Base-by-base conservation (phyloP, 2,113 vertebrate genomes). In the Cyprinodon tularosa region DNA sequence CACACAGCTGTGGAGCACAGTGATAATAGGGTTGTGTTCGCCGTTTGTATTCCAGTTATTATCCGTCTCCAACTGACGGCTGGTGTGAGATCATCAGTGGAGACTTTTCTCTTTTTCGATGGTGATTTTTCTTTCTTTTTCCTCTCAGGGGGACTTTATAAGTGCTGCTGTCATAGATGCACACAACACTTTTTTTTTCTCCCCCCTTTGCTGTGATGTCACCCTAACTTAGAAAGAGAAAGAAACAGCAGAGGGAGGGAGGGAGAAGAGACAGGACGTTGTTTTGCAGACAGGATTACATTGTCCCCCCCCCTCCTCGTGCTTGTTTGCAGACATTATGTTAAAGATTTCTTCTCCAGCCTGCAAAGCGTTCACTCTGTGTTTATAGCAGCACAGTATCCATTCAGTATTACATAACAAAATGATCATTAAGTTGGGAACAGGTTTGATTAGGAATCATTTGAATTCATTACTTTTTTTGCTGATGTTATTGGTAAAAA, bases 241-340 rank as follows among this genome's bases (percentile, higher is more conserved):
- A 79, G 48, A 80, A 42, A 72, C 1, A 74, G 68, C 22, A 76
- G 40, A 9, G 66, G n/a, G 10, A 44, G 50, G 65, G 71, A 57
- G 68, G 72, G 69, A 39, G 77, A 72, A 65, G 81, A 80, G 82
- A 47, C 71, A 65, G 81, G 75, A 77, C 4, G 72, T 86, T 87
- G 88, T 90, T 87, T 90, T 88, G 82, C 85, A 88, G 86, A 88
- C 85, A 87, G 85, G 86, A 91, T 91, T 84, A 89, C 88, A 86
- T 84, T 83, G 88, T 90, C 88, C 83, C 80, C 81, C 38, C 64
- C 78, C 29, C 29, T 29, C 29, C 29, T 29, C 50, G 17, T 84
- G 80, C 88, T 83, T 85, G 78, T 84, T 85, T 89, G 88, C 87
- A 87, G 85, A 88, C 79, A 50, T 78, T 74, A 83, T 87, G 84